Conservation (phyloP, 2,888 invertebrate species). For the Lasioglossum oenotherae region DNA sequence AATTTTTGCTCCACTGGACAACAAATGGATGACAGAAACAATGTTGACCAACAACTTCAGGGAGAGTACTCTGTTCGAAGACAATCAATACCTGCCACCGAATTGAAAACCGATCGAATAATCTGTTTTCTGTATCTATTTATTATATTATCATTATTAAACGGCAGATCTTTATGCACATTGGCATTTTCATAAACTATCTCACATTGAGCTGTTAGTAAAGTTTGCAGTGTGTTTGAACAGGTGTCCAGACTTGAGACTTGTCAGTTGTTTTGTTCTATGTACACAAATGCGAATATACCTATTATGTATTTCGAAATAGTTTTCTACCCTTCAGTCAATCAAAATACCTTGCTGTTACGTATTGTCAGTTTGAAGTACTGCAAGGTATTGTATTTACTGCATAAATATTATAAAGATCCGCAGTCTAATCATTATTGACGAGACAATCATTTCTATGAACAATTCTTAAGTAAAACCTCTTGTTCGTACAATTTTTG, state of each 20-base stretch:
- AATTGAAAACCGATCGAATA: slow-evolving; percentile 13
- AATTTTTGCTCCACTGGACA: slow-evolving; percentile 77
- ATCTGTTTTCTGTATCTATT: not conserved
- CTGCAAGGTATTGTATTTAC: not conserved
- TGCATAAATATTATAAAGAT: not conserved
- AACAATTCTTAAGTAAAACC: not conserved
- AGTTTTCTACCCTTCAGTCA: not conserved
- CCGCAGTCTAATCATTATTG: not conserved
- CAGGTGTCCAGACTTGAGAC: not conserved
- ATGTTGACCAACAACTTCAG: slow-evolving; percentile 43
- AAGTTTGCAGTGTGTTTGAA: not conserved
- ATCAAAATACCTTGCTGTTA: not conserved
- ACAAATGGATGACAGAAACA: slow-evolving; percentile 74
- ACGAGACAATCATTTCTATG: slow-evolving; percentile 1
- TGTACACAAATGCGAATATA: not conserved
- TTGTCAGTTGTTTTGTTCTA: not conserved
- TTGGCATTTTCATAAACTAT: not conserved
- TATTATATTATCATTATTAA: slow-evolving; percentile 29
- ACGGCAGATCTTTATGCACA: not conserved
- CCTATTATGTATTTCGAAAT: not conserved
- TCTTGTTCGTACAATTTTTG: not conserved
- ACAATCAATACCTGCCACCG: slow-evolving; percentile 76
- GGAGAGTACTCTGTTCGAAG: slow-evolving; percentile 54
- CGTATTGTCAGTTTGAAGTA: not conserved
- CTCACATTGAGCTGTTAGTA: not conserved